Evolutionary conservation across 2,113 vertebrate species (phyloP).

Genomic region (Sakesphorus luctuosus): DNA sequence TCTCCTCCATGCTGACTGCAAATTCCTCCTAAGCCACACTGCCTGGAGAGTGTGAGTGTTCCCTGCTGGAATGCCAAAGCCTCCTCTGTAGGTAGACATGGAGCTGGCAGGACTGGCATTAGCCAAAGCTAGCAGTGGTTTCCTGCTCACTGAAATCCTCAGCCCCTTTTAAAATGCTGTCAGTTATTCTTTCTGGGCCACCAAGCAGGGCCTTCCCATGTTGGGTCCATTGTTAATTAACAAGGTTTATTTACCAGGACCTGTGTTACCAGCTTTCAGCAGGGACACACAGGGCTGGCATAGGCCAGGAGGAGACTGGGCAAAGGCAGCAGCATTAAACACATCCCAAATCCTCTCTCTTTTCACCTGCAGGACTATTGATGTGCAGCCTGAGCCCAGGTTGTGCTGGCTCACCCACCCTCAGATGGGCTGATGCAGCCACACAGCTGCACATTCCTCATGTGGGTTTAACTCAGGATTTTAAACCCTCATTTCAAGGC

Average conservation of each 20-base stretch:
- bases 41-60: accelerated
- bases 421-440: not conserved
- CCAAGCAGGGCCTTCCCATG: not conserved
- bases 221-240: not conserved
- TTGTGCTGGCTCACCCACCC: not conserved
- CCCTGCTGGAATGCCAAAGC: not conserved
- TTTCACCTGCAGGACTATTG: not conserved
- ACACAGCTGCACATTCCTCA: not conserved
- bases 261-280: not conserved
- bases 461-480: not conserved
- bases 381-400: not conserved
- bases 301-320: not conserved
- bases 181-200: not conserved
- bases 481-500: not conserved
- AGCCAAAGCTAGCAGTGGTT: not conserved
- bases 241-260: not conserved
- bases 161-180: not conserved
- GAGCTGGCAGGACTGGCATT: not conserved
- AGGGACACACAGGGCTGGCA: not conserved
- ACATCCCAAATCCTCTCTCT: not conserved
- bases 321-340: not conserved
- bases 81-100: not conserved
- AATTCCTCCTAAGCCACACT: not conserved
- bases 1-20: not conserved
- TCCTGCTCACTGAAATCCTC: not conserved